Evolutionary conservation across 2,113 vertebrate genomes (phyloP).

Genomic region (Oreochromis aureus): DNA sequence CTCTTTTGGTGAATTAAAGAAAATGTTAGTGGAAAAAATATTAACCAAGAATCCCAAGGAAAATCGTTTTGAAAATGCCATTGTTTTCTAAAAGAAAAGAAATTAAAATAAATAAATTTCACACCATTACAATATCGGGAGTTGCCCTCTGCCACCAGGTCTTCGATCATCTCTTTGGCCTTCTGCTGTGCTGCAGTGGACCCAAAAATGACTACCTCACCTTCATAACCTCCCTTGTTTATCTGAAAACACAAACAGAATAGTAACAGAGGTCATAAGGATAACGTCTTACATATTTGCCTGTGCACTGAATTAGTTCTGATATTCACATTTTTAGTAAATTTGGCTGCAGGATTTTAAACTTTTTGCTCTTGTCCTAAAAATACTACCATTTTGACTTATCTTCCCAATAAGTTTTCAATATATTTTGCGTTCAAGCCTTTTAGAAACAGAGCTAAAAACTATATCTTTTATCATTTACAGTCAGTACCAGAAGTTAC

Average conservation of each 20-base stretch:
- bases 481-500: neutral
- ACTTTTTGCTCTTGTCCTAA: neutral
- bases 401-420: neutral
- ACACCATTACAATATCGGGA: neutral
- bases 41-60: neutral
- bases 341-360: too few relatives aligned
- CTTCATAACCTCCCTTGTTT: conserved; percentile 71
- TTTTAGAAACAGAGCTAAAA: neutral
- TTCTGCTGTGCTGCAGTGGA: conserved; percentile 74
- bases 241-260: conserved; percentile 62
- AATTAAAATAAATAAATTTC: neutral
- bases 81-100: neutral
- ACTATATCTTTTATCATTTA: neutral
- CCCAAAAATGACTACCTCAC: conserved; percentile 84
- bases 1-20: neutral
- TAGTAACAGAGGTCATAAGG: rapidly evolving
- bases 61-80: rapidly evolving
- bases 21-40: neutral
- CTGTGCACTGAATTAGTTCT: neutral
- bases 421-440: too few relatives aligned
- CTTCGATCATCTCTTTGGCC: conserved; percentile 83
- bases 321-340: neutral
- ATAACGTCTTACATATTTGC: neutral
- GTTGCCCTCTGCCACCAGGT: conserved; percentile 57
- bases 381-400: neutral